Conservation (phyloP, 2,113 vertebrate species). For the Morone chrysops region DNA sequence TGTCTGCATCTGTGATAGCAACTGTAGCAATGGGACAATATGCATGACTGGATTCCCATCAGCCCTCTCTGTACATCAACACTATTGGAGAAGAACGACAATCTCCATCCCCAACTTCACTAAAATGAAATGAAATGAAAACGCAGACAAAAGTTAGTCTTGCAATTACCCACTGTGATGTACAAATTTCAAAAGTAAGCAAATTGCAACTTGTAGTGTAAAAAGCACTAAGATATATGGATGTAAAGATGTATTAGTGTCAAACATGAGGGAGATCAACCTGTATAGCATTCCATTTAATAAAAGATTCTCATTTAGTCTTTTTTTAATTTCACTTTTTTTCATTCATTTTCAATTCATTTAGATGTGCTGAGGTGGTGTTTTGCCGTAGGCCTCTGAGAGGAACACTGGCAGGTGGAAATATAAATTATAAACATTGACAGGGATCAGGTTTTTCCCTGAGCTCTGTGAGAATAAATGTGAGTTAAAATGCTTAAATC, state of each 20-base stretch:
- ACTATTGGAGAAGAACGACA: conserved; percentile 11
- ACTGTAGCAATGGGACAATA: conserved; percentile 47
- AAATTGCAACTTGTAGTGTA: neutral
- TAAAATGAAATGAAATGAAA: too few species aligned
- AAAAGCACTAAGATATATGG: neutral
- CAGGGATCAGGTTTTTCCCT: conserved; percentile 33
- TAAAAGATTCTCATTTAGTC: conserved; percentile 36
- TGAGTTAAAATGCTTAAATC: conserved; percentile 47
- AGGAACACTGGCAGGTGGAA: conserved; percentile 52
- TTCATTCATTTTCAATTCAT: too few species aligned
- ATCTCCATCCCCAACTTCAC: neutral
- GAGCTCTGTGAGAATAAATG: conserved; percentile 51
- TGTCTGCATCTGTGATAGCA: conserved; percentile 22
- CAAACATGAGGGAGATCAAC: conserved; percentile 32
- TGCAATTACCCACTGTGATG: neutral
- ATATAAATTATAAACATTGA: conserved; percentile 64
- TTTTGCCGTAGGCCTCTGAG: conserved; percentile 48
- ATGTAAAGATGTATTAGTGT: conserved; percentile 3
- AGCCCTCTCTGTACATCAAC: conserved; percentile 19
- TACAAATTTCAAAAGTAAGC: neutral
- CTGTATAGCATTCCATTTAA: conserved; percentile 41
- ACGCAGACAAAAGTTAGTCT: conserved; percentile 7
- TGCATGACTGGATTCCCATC: conserved; percentile 52
- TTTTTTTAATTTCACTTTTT: too few species aligned
- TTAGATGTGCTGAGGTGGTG: conserved; percentile 20